Evolutionary conservation across 2,797 vertebrate species (phyloP).

Genomic region (Simalia tracyae): DNA sequence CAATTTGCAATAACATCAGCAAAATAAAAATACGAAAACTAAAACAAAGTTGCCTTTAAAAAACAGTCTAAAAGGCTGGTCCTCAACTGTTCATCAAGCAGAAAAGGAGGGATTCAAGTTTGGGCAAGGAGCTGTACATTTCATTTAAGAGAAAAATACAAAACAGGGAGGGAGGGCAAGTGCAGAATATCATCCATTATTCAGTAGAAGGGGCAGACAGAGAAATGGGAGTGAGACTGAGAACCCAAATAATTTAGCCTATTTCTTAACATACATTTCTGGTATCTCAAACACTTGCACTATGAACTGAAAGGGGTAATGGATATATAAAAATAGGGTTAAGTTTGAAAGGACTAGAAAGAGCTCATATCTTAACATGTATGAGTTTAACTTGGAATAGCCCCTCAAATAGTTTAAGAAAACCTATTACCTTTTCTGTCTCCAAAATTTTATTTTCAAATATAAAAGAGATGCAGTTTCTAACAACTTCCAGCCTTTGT

Average conservation of each 20-base stretch:
- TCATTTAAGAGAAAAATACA: not conserved
- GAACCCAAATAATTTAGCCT: not conserved
- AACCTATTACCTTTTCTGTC: slow-evolving; percentile 91
- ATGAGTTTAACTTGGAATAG: slow-evolving; percentile 47
- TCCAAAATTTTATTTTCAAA: slow-evolving; percentile 97
- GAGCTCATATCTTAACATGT: slow-evolving; percentile 27
- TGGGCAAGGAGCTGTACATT: not conserved
- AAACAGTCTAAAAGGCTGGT: not conserved
- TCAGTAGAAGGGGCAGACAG: not conserved
- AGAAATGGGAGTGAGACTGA: not conserved
- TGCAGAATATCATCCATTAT: not conserved
- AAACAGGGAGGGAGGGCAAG: not conserved
- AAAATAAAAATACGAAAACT: not conserved
- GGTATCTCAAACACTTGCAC: not conserved
- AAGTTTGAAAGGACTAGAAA: slow-evolving; percentile 18
- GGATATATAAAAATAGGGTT: slow-evolving; percentile 28
- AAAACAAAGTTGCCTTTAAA: not conserved
- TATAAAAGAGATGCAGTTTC: slow-evolving; percentile 92
- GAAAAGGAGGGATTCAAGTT: not conserved
- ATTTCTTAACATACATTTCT: not conserved
- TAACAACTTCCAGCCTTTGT: slow-evolving; percentile 94
- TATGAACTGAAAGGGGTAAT: slow-evolving; percentile 31
- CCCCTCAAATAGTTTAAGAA: slow-evolving; percentile 41
- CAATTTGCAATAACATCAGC: not conserved
- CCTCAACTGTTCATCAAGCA: not conserved